phyloP scores from a whole-genome alignment of 2,797 vertebrate species.

The Diceros bicornis region DNA sequence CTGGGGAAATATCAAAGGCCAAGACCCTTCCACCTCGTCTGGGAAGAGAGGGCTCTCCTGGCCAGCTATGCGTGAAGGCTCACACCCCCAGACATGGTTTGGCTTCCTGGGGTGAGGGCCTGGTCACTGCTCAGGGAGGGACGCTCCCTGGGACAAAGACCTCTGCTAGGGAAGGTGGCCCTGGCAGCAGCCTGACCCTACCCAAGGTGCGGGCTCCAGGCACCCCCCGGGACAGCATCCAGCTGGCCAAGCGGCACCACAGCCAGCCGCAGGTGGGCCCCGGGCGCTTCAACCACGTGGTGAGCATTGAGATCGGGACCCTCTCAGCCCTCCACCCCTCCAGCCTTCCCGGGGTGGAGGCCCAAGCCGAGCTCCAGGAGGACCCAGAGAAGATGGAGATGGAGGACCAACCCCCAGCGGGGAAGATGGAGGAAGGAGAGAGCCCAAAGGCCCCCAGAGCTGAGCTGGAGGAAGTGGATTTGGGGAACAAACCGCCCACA shows the following conservation, averaged over 20 bases:
- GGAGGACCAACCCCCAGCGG: slow-evolving; percentile 87
- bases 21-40: slow-evolving; percentile 65
- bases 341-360: slow-evolving; percentile 76
- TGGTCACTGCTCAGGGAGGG: slow-evolving; percentile 51
- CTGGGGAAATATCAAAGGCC: slow-evolving; percentile 63
- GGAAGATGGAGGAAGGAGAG: slow-evolving; percentile 84
- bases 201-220: slow-evolving; percentile 93
- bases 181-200: slow-evolving; percentile 95
- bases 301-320: slow-evolving; percentile 90
- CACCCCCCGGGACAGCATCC: slow-evolving; percentile 94
- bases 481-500: slow-evolving; percentile 94
- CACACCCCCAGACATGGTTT: slow-evolving; percentile 90
- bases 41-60: slow-evolving; percentile 87
- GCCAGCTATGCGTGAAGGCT: slow-evolving; percentile 91
- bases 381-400: slow-evolving; percentile 92
- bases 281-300: slow-evolving; percentile 88
- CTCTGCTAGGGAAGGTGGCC: slow-evolving; percentile 82
- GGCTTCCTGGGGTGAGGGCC: slow-evolving; percentile 91
- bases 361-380: slow-evolving; percentile 76
- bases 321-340: slow-evolving; percentile 86
- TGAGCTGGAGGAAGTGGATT: slow-evolving; percentile 81
- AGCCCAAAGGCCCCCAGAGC: slow-evolving; percentile 78
- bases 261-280: slow-evolving; percentile 94
- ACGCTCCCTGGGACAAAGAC: slow-evolving; percentile 69
- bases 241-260: slow-evolving; percentile 95